Evolutionary conservation across 2,113 vertebrate species (phyloP).

Genomic region (Egretta garzetta): DNA sequence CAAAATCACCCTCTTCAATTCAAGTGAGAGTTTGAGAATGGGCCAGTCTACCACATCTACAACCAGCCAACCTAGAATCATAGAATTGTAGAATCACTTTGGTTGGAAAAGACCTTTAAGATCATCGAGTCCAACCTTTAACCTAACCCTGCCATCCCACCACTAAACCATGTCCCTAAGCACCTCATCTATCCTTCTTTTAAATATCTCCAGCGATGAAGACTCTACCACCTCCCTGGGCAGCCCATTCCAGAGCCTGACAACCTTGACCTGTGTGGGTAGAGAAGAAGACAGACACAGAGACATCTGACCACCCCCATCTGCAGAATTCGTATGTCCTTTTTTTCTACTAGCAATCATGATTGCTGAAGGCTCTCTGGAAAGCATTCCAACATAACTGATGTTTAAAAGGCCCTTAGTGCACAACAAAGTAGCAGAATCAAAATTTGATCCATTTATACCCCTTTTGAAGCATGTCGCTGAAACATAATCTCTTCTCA

Average conservation of each 20-base stretch:
- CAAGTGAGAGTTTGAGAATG: neutral
- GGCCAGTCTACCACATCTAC: neutral
- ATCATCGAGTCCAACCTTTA: too few relatives aligned
- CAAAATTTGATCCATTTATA: conserved; percentile 19
- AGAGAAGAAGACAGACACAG: neutral
- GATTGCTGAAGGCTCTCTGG: neutral
- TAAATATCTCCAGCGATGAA: too few relatives aligned
- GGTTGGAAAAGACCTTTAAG: too few relatives aligned
- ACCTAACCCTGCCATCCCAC: too few relatives aligned
- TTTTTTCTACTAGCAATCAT: neutral
- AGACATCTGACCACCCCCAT: neutral
- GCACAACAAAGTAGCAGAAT: neutral
- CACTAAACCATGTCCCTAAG: too few relatives aligned
- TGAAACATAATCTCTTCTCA: neutral
- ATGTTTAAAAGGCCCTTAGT: neutral
- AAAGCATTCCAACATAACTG: neutral
- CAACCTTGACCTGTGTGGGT: neutral
- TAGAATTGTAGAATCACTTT: too few relatives aligned
- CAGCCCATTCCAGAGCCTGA: too few relatives aligned
- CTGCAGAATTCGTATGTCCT: neutral
- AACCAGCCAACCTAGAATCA: too few relatives aligned
- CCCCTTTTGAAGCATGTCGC: neutral
- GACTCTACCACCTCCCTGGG: too few relatives aligned
- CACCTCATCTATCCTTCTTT: too few relatives aligned
- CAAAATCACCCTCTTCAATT: neutral